Conservation (phyloP, 2,113 vertebrate genomes). For the Pangasianodon hypophthalmus region DNA sequence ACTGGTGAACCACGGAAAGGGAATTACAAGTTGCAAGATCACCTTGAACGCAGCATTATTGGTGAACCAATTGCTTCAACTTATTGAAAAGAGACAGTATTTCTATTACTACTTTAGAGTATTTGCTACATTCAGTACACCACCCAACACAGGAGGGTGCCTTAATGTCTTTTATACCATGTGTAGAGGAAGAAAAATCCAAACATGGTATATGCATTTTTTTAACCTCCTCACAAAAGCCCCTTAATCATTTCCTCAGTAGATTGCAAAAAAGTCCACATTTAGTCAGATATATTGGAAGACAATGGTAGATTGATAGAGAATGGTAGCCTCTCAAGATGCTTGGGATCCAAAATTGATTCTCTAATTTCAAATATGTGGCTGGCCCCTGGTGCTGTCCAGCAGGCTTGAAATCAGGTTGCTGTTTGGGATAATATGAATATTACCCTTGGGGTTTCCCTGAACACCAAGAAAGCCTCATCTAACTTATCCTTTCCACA, state of each 20-base stretch:
- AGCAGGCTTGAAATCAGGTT: not conserved
- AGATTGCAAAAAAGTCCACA: not conserved
- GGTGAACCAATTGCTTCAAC: not conserved
- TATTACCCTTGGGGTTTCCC: no score
- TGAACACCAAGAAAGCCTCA: not conserved
- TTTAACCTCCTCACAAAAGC: not conserved
- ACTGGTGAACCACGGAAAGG: no score
- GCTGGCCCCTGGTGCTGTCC: not conserved
- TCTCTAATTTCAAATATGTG: not conserved
- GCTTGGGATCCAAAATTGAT: not conserved
- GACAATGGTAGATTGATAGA: no score
- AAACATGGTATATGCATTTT: not conserved
- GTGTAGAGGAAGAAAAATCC: not conserved
- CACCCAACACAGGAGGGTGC: not conserved
- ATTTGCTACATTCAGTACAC: not conserved
- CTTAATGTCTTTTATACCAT: not conserved
- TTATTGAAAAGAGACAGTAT: not conserved
- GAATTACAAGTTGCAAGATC: not conserved
- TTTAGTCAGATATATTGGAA: not conserved
- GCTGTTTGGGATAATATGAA: not conserved
- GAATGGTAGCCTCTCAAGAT: not conserved
- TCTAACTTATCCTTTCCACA: not conserved
- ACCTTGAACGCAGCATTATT: not conserved
- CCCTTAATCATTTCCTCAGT: not conserved
- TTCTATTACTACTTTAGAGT: not conserved